Evolutionary conservation across 2,113 vertebrate species (phyloP).

Genomic region (Hystrix brachyura): DNA sequence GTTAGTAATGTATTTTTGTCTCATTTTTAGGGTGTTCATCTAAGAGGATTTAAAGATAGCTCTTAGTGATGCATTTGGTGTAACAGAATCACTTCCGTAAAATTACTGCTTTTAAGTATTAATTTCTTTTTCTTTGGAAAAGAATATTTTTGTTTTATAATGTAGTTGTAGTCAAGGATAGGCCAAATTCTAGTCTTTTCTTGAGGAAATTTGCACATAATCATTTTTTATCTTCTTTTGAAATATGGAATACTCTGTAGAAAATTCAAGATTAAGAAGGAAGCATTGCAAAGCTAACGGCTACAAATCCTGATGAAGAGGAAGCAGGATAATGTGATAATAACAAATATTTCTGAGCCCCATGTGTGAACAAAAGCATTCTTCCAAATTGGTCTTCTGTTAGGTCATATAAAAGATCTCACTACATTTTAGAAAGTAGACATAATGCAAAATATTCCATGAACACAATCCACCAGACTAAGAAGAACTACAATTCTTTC

Average conservation of each 20-base stretch:
- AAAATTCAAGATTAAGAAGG: conserved; percentile 1
- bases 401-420: background rate
- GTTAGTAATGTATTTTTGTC: background rate
- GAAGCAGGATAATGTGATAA: background rate
- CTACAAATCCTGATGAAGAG: background rate
- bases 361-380: background rate
- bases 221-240: conserved; percentile 16
- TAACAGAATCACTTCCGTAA: background rate
- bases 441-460: background rate
- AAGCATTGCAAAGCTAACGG: background rate
- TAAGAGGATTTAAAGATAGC: background rate
- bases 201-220: conserved; percentile 37
- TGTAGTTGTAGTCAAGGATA: background rate
- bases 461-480: background rate
- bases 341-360: background rate
- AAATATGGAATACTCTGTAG: background rate
- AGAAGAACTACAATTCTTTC: background rate
- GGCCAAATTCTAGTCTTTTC: background rate
- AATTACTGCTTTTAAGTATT: conserved; percentile 1
- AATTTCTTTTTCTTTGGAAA: conserved; percentile 5
- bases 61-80: background rate
- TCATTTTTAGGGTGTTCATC: background rate
- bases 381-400: background rate
- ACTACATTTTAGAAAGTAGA: background rate
- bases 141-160: background rate